Conservation (phyloP, 2,888 invertebrate genomes). For the Drosophila nr. perissopoda region DNA sequence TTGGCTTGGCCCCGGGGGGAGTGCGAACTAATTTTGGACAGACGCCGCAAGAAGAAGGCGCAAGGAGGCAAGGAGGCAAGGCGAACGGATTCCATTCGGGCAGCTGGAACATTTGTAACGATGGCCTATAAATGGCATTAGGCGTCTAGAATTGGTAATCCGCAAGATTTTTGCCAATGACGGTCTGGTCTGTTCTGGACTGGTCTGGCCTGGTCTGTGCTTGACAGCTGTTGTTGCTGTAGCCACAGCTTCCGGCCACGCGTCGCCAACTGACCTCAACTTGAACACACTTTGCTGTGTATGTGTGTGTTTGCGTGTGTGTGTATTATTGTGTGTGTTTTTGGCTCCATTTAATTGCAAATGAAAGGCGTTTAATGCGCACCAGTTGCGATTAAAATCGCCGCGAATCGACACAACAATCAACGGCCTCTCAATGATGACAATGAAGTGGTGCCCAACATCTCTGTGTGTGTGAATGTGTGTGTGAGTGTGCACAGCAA, state of each 20-base stretch:
- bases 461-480: neutral
- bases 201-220: slow-evolving; percentile 24
- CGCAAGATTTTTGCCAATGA: slow-evolving; percentile 72
- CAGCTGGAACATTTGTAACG: slow-evolving; percentile 78
- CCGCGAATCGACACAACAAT: slow-evolving; percentile 73
- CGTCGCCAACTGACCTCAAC: slow-evolving; percentile 72
- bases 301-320: slow-evolving; percentile 13
- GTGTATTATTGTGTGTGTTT: slow-evolving; percentile 5
- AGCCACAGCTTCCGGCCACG: slow-evolving; percentile 62
- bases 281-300: slow-evolving; percentile 41
- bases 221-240: slow-evolving; percentile 49
- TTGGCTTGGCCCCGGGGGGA: slow-evolving; percentile 34
- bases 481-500: neutral
- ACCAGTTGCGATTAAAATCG: slow-evolving; percentile 74
- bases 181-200: slow-evolving; percentile 4
- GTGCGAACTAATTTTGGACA: slow-evolving; percentile 67
- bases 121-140: slow-evolving; percentile 79
- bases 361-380: slow-evolving; percentile 77
- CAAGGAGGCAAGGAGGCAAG: slow-evolving; percentile 3
- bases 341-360: slow-evolving; percentile 75
- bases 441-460: slow-evolving; percentile 57
- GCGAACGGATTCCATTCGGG: slow-evolving; percentile 31
- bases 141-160: slow-evolving; percentile 81
- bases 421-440: slow-evolving; percentile 68
- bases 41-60: slow-evolving; percentile 23